Base-by-base conservation (phyloP, 2,888 invertebrate genomes). In the Eustalomyia histrio region DNA sequence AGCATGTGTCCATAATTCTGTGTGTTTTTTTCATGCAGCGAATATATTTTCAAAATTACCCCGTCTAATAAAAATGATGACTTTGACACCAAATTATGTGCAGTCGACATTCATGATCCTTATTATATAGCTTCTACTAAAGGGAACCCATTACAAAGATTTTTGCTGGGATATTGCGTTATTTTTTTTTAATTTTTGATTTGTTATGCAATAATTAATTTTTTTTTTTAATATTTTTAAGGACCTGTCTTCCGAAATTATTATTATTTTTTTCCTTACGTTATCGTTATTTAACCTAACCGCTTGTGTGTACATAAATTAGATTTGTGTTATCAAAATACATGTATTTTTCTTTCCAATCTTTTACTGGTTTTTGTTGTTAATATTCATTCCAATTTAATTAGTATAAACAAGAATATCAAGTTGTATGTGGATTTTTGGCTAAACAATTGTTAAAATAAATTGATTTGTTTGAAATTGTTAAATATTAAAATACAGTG, bases 341-440 rank as follows among this genome's bases (percentile, higher is more conserved):
- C 1, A 29, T 29, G 12, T 39, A 12, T 39, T 43, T 47, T n/a
- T 4, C 18, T 21, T 21, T 58, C 7, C 14, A 39, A 39, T 14
- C 18, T 43, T 68, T 4, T 29, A 29, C 29, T 29, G 29, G 53
- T 68, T 35, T 64, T 68, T 64, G 57, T 67, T 75, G 67, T 33
- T 63, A 9, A 29, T 33, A 69, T 63, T 33, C 24, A 43, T 18
- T 24, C n/a, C 55, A 55, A 60, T 67, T 52, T 43, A 67, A 43
- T 74, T 29, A 58, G 17, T 53, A 14, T 50, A 60, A 68, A 68
- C 75, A 14, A 52, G 75, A 47, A 75, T 58, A 75, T 29, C 75
- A 68, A 68, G 75, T 68, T 61, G 21, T 0, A n/a, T 61, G 60
- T 60, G 14, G 16, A 0, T 35, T 29, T 29, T 29, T 57, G 29